Base-by-base conservation (phyloP, 2,888 invertebrate species). In the Sthenelais limicola region DNA sequence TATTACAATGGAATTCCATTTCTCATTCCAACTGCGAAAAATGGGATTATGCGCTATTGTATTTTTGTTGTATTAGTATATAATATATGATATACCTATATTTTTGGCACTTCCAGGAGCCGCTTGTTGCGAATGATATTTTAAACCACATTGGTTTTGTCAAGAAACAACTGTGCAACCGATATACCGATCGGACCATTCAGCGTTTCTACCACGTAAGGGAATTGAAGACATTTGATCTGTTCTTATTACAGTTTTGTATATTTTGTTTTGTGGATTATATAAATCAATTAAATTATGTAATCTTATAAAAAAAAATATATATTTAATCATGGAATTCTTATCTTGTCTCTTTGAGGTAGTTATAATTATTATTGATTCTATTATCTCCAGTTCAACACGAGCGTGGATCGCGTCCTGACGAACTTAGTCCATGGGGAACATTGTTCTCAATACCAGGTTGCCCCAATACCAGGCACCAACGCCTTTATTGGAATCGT, bases 401-500 rank as follows among this genome's bases (percentile, higher is more conserved):
- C 92, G 3, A 94, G 93, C 24, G 89, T 94, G 54, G 90, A 91
- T 26, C 92, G 91, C 76, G 92, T 94, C 43, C 89, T 95, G 72
- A 93, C 93, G 18, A 96, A 95, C 86, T 91, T 93, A 35, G 93
- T 94, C 51, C 93, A 94, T 78, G 95, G 95, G 0, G 96, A 96
- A 85, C 94, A 94, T 80, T 94, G 94, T 85, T 93, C 94, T 24
- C 93, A 93, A 84, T 97, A 97, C 88, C 93, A 94, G 82, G 85
- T 89, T 32, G 84, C 85, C 24, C 90, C 93, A 35, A 91, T 97
- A 68, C 92, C 93, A 3, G 93, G 93, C 4, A 95, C 95, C n/a
- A 97, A 97, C 88, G 90, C 93, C 5, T 96, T 96, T 85, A 90
- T 96, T 33, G 95, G 94, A 0, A 91, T 96, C 28, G 93, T 97